phyloP scores from a whole-genome alignment of 2,113 vertebrate species.

The Anhinga rufa region DNA sequence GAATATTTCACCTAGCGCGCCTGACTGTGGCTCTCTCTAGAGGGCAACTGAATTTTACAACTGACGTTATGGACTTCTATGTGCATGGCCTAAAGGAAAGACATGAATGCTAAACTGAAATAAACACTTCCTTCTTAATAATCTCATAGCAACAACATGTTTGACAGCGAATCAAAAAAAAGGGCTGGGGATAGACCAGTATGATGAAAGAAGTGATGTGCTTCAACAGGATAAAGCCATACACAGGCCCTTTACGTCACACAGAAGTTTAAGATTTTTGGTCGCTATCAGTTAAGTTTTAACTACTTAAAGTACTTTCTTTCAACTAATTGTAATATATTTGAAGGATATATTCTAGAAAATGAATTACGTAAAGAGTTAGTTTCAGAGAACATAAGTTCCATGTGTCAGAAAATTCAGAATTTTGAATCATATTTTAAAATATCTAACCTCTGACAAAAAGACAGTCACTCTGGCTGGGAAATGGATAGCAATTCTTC shows the following conservation, averaged over 20 bases:
- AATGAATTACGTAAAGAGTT: background rate
- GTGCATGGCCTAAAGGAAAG: background rate
- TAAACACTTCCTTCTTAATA: background rate
- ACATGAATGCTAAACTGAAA: background rate
- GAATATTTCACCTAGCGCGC: background rate
- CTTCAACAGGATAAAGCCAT: background rate
- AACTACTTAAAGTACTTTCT: background rate
- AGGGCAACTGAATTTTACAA: background rate
- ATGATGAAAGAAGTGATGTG: background rate
- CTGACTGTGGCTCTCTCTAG: background rate
- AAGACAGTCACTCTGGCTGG: background rate
- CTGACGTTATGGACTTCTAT: background rate
- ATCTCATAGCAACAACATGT: background rate
- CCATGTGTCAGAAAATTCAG: background rate
- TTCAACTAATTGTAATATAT: background rate
- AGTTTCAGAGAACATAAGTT: background rate
- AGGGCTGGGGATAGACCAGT: background rate
- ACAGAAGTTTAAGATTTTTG: background rate
- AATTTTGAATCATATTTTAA: background rate
- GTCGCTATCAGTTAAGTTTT: background rate
- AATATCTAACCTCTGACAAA: background rate
- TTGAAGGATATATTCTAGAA: background rate
- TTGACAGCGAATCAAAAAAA: background rate
- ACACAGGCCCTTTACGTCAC: background rate
- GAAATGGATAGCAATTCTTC: background rate